Conservation (phyloP, 2,888 invertebrate species). For the Tenthredo amoena region DNA sequence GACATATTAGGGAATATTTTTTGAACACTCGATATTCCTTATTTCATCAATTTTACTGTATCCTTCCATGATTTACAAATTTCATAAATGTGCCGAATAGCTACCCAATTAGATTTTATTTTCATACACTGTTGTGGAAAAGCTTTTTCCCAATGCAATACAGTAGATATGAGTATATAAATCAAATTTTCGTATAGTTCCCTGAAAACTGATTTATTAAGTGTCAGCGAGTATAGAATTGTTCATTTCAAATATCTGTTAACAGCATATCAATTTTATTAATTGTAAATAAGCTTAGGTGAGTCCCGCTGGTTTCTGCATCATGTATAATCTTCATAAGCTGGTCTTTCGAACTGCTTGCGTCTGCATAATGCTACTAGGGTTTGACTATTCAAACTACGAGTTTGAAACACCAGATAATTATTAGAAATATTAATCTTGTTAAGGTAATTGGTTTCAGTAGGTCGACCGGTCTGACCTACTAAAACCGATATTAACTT, state of each 20-base stretch:
- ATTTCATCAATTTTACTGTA: neutral
- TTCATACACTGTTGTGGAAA: too few relatives aligned
- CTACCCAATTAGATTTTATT: too few relatives aligned
- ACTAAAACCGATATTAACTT: neutral
- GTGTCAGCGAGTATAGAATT: too few relatives aligned
- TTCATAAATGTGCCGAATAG: too few relatives aligned
- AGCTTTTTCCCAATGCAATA: too few relatives aligned
- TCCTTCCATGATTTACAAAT: neutral
- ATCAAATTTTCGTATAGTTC: too few relatives aligned
- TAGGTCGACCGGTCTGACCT: slow-evolving; percentile 2
- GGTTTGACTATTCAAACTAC: neutral
- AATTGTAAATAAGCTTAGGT: too few relatives aligned
- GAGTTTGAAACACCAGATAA: neutral
- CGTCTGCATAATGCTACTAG: slow-evolving; percentile 2
- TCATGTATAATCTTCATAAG: neutral
- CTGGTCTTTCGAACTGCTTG: slow-evolving; percentile 2
- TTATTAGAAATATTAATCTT: slow-evolving; percentile 2
- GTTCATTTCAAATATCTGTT: too few relatives aligned
- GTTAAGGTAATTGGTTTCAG: neutral
- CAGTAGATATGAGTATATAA: too few relatives aligned
- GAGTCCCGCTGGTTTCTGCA: neutral
- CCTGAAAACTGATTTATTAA: too few relatives aligned
- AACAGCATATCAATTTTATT: neutral
- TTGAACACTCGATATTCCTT: neutral
- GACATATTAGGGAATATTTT: neutral